phyloP scores from a whole-genome alignment of 2,888 invertebrate genomes.

The Seira ritae region DNA sequence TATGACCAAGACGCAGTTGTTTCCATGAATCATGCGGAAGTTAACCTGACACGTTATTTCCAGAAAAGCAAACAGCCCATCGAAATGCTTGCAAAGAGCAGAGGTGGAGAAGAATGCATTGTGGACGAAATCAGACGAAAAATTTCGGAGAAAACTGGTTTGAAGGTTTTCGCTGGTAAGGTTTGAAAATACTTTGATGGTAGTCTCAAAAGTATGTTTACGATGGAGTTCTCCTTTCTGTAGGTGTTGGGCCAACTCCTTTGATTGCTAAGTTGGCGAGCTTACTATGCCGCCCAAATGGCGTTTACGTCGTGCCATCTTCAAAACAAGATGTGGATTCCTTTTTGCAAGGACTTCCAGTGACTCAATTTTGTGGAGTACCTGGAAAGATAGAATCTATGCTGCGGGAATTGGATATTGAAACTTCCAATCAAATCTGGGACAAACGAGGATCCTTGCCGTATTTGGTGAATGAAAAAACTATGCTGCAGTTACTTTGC shows the following conservation, averaged over 20 bases:
- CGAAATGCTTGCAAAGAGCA: neutral
- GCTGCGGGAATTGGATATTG: neutral
- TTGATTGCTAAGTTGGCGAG: constrained; percentile 16
- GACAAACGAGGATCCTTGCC: neutral
- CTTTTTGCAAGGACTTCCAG: neutral
- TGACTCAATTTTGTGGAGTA: constrained; percentile 18
- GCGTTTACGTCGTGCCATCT: neutral
- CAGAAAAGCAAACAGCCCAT: neutral
- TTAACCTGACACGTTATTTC: neutral
- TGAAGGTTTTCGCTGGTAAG: neutral
- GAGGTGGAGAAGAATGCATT: neutral
- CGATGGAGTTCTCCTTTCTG: neutral
- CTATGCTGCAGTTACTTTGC: neutral
- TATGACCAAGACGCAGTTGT: neutral
- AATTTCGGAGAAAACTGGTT: neutral
- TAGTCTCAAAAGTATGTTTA: neutral
- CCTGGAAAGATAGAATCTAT: neutral
- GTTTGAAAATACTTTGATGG: neutral
- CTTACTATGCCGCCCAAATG: neutral
- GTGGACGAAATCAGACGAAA: neutral
- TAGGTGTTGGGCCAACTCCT: constrained; percentile 20
- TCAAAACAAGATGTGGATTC: neutral
- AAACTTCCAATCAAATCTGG: constrained; percentile 22
- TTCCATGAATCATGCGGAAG: neutral
- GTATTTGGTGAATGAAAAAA: neutral